These are phyloP conservation scores for Sinosuthora webbiana DNA, from an alignment of 2,113 vertebrate species.

Conservation along the genomic window DNA sequence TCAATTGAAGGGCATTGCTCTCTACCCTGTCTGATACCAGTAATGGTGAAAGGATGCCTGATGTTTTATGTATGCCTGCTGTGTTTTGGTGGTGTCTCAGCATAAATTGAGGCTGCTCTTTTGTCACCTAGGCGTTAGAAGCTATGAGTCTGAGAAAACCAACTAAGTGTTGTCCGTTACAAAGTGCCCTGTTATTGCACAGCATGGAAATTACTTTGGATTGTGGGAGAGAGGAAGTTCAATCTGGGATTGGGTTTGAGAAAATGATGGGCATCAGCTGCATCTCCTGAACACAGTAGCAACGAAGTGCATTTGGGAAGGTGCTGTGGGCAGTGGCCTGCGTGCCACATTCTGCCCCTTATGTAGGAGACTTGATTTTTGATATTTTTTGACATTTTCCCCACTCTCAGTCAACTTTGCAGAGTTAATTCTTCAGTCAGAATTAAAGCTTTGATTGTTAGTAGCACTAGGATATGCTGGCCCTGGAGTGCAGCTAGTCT, in stretches of 20 bases:
- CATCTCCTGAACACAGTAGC: not conserved
- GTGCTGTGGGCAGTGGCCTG: not conserved
- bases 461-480: not conserved
- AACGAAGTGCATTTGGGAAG: not conserved
- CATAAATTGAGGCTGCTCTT: not conserved
- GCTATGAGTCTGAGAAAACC: not conserved
- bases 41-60: not conserved
- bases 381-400: not conserved
- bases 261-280: not conserved
- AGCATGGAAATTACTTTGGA: not conserved
- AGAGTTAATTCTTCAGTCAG: not conserved
- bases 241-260: not conserved
- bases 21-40: not conserved
- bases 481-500: not conserved
- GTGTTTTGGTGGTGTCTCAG: not conserved
- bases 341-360: rapidly evolving
- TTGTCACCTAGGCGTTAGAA: not conserved
- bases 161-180: not conserved
- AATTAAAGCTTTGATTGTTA: not conserved
- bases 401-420: not conserved
- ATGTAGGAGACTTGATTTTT: rapidly evolving
- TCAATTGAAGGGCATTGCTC: not conserved
- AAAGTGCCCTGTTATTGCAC: not conserved
- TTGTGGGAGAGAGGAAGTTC: not conserved
- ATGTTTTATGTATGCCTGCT: not conserved